Evolutionary conservation across 2,888 invertebrate genomes (phyloP).

Genomic region (Dascillus cervinus): DNA sequence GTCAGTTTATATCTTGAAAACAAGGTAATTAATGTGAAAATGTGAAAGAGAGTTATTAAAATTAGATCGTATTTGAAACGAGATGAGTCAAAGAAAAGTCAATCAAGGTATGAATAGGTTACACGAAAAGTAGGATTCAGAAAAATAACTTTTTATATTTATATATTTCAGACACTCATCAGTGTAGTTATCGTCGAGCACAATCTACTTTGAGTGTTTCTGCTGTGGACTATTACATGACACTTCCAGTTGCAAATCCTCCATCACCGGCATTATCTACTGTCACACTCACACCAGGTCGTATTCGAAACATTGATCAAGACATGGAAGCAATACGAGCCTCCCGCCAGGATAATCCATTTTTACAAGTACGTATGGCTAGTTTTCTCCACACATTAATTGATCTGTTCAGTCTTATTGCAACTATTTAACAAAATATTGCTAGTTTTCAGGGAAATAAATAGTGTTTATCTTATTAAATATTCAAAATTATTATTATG

Average conservation of each 20-base stretch:
- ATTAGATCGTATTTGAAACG: too few species aligned
- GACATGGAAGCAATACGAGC: constrained; percentile 77
- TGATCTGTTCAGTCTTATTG: too few species aligned
- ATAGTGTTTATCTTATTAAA: not conserved
- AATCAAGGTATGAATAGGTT: not conserved
- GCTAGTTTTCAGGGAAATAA: not conserved
- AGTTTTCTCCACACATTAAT: not conserved
- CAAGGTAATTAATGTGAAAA: too few species aligned
- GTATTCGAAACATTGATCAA: constrained; percentile 70
- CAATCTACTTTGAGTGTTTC: constrained; percentile 40
- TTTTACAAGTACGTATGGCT: constrained; percentile 56
- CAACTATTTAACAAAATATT: too few species aligned
- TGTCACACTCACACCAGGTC: constrained; percentile 63
- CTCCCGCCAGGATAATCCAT: constrained; percentile 79
- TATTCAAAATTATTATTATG: too few species aligned
- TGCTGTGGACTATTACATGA: constrained; percentile 38
- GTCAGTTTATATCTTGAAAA: too few species aligned
- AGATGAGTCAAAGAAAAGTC: too few species aligned
- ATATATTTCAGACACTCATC: constrained; percentile 15
- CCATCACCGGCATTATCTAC: constrained; percentile 55
- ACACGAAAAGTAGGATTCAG: constrained; percentile 1
- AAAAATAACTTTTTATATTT: constrained; percentile 3
- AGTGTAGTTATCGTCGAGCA: constrained; percentile 28
- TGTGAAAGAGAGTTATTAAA: too few species aligned
- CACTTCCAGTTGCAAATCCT: constrained; percentile 34